Evolutionary conservation across 1,140 invertebrate species (phyloP), one percentile per base, ranked within the genome.

Genomic region (Leptopilina clavipes): DNA sequence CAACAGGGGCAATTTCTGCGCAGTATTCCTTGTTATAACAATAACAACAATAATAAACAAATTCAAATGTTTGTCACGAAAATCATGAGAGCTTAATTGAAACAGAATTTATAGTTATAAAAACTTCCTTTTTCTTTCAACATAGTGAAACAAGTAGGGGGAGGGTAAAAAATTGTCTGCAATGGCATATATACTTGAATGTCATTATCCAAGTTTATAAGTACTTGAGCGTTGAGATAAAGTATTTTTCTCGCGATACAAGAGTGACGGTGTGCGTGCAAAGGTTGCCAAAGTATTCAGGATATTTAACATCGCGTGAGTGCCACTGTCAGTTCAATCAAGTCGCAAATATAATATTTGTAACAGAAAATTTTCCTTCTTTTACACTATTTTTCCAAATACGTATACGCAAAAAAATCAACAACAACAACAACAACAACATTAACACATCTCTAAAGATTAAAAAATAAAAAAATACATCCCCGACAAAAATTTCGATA

Each of bases 281-380:
- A 52, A n/a, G 48, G n/a, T 17, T 52, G 17, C 48, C n/a, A 52
- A 52, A 52, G 48, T 52, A 52, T 48, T 48, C 45, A 48, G 12
- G 45, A n/a, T 48, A 48, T 52, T 52, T 52, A n/a, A 52, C 14
- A 52, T 52, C 48, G 48, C 48, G 48, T 52, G 48, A 52, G 48
- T 52, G 48, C 48, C 48, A 52, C 48, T 52, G 48, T 52, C 48
- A 52, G 48, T 52, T 52, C 48, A 52, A 52, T 52, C 14, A 52
- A 52, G n/a, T 52, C 48, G 17, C 17, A 52, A 2, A 31, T 31
- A 31, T 52, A 17, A 17, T 52, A 52, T 52, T 52, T 52, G 48
- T 52, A 52, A n/a, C n/a, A n/a, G 7, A 40, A 40, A 40, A 40
- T 40, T 40, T n/a, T 52, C 25, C 25, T 17, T 52, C 14, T 52